Percentiles rank a stretch among this genome's conserved stretches.
Conservation (phyloP, 2,113 vertebrate species). For the Sterrhoptilus dennistouni region DNA sequence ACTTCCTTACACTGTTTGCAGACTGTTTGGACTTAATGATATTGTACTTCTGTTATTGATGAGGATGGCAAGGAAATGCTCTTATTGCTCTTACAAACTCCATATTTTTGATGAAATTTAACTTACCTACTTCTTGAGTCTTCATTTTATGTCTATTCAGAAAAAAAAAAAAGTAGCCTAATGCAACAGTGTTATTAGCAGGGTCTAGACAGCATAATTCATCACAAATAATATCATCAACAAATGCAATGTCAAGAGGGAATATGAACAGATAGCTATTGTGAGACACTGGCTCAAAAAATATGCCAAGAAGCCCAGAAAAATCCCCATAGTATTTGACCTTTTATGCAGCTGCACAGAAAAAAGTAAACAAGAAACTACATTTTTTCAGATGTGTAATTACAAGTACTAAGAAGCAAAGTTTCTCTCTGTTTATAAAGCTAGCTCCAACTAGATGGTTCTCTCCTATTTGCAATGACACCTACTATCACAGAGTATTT, state of each 20-base stretch:
- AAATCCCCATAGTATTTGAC: constrained; percentile 22
- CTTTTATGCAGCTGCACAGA: constrained; percentile 57
- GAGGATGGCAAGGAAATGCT: background rate
- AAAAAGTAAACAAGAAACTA: constrained; percentile 54
- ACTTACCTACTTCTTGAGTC: background rate
- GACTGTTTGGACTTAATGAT: background rate
- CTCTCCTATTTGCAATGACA: background rate
- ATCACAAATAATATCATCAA: background rate
- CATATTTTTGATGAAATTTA: background rate
- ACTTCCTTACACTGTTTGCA: background rate
- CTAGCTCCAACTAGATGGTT: background rate
- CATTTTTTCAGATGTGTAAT: constrained; percentile 45
- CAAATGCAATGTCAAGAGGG: constrained; percentile 1
- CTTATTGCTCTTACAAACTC: background rate
- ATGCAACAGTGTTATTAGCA: background rate
- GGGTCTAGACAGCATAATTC: background rate
- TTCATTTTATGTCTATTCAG: background rate
- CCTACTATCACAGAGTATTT: background rate
- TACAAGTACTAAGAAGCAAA: background rate
- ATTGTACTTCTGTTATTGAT: background rate
- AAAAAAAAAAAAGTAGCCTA: background rate
- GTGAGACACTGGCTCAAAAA: constrained; percentile 26
- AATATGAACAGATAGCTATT: constrained; percentile 56
- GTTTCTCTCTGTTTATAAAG: background rate
- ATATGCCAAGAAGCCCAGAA: constrained; percentile 1